Evolutionary conservation across 2,888 invertebrate genomes (phyloP), one percentile per base, ranked within the genome.

Genomic region (Mongoloraphidia duomilia): DNA sequence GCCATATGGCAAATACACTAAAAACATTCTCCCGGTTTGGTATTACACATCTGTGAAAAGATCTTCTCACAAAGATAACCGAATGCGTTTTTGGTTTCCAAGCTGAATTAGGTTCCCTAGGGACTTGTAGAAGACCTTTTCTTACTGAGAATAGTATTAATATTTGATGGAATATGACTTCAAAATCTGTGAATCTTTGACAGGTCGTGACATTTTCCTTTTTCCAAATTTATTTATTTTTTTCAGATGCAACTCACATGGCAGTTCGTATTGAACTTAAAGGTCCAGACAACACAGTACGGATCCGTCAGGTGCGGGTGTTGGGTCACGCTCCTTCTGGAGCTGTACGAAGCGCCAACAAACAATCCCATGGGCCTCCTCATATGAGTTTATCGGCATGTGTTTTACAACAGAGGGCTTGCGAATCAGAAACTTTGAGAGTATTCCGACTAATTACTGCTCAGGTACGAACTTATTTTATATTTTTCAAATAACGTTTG

Each of bases 371-470:
- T 53, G 71, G 76, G 1, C 54, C 58, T 35, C n/a, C 36, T 4
- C 37, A 37, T 36, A 41, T n/a, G 9, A 33, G 37, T 37, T 34
- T 41, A 55, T 2, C 34, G 12, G 33, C 46, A 49, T 12, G 62
- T 3, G 64, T 65, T 2, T 82, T 93, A 13, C 84, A 94, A 55
- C 91, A 91, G 62, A 76, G 82, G 52, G 84, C 89, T 60, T 89
- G 93, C 57, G 95, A 95, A 68, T 76, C 83, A 1, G 95, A 95
- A 69, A 95, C 95, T 0, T 71, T 96, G 39, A 75, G 89, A 54
- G 94, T 96, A 0, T 96, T 96, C 66, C 74, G 94, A 11, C 74
- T 94, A 8, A 84, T 96, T 37, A 94, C 94, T 0, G 84, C 88
- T 41, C 90, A 91, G 76, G 88, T 84, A 63, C 55, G 54, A 53